Percentiles rank a stretch among this genome's conserved stretches.
These are phyloP conservation scores for Agonum fuliginosum DNA, from an alignment of 2,888 invertebrate genomes.

Conservation along the genomic window DNA sequence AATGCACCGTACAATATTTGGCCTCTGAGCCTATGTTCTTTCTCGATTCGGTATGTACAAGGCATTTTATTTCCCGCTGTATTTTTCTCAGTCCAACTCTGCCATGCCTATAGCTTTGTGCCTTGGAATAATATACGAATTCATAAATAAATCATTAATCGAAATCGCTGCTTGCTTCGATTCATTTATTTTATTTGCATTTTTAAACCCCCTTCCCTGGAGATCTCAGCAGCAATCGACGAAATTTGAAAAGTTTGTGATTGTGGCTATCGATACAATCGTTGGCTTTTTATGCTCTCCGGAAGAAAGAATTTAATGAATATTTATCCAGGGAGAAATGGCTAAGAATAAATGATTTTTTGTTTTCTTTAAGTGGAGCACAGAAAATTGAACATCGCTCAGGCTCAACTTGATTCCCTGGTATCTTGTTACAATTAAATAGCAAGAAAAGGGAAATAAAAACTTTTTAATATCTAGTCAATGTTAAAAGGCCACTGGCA, in stretches of 20 bases:
- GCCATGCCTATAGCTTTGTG: background rate
- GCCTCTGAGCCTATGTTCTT: too few species aligned
- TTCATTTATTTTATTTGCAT: conserved; percentile 58
- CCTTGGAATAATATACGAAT: background rate
- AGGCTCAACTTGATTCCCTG: conserved; percentile 7
- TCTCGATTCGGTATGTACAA: too few species aligned
- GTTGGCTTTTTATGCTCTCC: conserved; percentile 36
- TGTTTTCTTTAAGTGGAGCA: conserved; percentile 8
- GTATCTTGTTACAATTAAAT: conserved; percentile 2
- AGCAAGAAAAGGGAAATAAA: background rate
- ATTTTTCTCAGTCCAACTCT: background rate
- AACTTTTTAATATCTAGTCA: background rate
- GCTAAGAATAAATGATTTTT: conserved; percentile 38
- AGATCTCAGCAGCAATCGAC: conserved; percentile 36
- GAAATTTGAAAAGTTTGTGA: conserved; percentile 56
- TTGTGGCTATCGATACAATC: conserved; percentile 58
- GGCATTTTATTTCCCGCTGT: too few species aligned
- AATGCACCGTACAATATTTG: too few species aligned
- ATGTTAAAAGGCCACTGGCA: background rate
- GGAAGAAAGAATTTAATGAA: conserved; percentile 41
- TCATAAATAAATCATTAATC: conserved; percentile 57
- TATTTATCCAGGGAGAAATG: conserved; percentile 33
- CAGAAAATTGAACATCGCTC: conserved; percentile 30
- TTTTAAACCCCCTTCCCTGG: conserved; percentile 22
- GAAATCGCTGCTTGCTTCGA: conserved; percentile 44